Base-by-base conservation (phyloP, 1,140 invertebrate genomes). In the honey bee (Apis mellifera) region DNA sequence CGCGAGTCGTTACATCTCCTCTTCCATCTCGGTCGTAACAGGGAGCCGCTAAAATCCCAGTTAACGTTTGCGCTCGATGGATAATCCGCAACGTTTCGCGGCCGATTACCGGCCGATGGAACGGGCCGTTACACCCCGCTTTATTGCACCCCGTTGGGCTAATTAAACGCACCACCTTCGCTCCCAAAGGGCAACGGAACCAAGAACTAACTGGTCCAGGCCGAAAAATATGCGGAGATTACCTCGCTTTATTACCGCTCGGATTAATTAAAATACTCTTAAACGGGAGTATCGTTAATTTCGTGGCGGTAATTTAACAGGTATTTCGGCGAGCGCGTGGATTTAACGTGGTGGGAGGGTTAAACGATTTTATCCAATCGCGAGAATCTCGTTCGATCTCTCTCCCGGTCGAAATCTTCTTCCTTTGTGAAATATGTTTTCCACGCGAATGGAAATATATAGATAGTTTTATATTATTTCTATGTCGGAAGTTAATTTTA, bases 251-350 rank as follows among this genome's bases (percentile, higher is more conserved):
- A 76, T 66, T 77, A 83, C 73, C 80, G 57, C 57, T 55, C 42
- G 76, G 78, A 88, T 88, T 88, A 88, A 88, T 88, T 88, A 88
- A 88, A 88, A 88, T 79, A 85, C 86, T 83, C 78, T 88, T 88
- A 87, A 85, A 78, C 80, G 79, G 32, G 71, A 75, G 76, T 73
- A 73, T 78, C 86, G 86, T 87, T 87, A 85, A 87, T 88, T 88
- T 88, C 71, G 52, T 62, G 72, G 69, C 19, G 71, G 64, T 82
- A 78, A 87, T 88, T 88, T 88, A 87, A 87, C 79, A 74, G 68
- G 48, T 23, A 55, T 48, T n/a, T 13, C 21, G 5, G 66, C 64
- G 64, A 32, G 64, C 65, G n/a, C 64, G 64, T 42, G 64, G 26
- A 19, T 69, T 69, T 69, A 52, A 69, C 65, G n/a, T n/a, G 65